Evolutionary conservation across 2,113 vertebrate species (phyloP).

Genomic region (Carlito syrichta): DNA sequence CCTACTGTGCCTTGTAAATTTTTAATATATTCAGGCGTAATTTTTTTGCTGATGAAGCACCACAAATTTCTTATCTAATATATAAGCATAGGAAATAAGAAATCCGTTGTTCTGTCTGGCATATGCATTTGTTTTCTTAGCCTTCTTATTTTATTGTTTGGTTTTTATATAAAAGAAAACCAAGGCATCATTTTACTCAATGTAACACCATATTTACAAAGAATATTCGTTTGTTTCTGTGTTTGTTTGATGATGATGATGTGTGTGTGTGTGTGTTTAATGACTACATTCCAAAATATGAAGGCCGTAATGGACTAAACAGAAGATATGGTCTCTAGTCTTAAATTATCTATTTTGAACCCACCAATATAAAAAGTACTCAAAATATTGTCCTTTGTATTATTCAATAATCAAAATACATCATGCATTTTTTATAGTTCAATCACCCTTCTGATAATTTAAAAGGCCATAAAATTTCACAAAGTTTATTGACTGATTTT

Average conservation of each 20-base stretch:
- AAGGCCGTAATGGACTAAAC: neutral
- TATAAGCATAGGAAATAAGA: neutral
- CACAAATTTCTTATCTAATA: slow-evolving; percentile 20
- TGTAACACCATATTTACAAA: neutral
- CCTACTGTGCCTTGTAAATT: slow-evolving; percentile 4
- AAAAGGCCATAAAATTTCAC: neutral
- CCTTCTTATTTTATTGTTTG: slow-evolving; percentile 2
- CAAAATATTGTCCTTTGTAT: neutral
- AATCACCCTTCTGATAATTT: neutral
- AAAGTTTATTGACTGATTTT: neutral
- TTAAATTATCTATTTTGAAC: neutral
- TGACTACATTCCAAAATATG: neutral
- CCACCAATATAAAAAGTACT: neutral
- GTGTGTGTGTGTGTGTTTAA: neutral
- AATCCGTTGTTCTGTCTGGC: neutral
- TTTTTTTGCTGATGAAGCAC: neutral
- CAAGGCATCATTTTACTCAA: neutral
- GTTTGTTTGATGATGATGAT: neutral
- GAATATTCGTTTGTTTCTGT: neutral
- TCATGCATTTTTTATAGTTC: neutral
- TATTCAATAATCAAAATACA: neutral
- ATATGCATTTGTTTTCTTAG: neutral
- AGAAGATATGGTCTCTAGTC: neutral
- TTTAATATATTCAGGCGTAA: slow-evolving; percentile 26
- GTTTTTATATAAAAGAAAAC: neutral